phyloP scores from a whole-genome alignment of 2,797 vertebrate genomes.

The Lacerta bilineata region DNA sequence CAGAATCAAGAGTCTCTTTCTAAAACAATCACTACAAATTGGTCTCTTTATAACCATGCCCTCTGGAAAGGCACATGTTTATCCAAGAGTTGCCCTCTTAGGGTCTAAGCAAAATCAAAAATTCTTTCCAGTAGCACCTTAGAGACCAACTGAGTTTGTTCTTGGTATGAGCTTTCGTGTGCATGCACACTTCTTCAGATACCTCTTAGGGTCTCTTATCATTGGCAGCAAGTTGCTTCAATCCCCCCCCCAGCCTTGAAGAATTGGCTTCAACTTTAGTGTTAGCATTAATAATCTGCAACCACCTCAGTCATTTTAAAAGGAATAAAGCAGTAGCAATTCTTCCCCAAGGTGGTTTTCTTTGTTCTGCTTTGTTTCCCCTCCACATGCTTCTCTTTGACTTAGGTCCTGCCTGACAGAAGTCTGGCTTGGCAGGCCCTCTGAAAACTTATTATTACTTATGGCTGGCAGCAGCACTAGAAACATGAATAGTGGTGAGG shows the following conservation, averaged over 20 bases:
- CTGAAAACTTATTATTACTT: slow-evolving; percentile 16
- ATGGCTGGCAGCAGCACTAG: not conserved
- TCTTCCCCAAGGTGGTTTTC: not conserved
- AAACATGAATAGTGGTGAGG: not conserved
- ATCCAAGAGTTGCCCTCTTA: not conserved
- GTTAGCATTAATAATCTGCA: not conserved
- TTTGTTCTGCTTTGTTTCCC: not conserved
- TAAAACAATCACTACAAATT: slow-evolving; percentile 18
- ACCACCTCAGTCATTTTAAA: not conserved
- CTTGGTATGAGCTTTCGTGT: no score
- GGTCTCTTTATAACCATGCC: not conserved
- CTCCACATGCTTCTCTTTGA: not conserved
- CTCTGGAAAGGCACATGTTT: not conserved
- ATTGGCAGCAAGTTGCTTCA: not conserved
- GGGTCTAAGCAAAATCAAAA: no score
- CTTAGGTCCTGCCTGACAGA: not conserved
- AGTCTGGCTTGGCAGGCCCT: not conserved
- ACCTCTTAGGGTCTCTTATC: not conserved
- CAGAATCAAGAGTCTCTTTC: not conserved
- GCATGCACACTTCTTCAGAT: no score
- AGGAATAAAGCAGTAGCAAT: not conserved
- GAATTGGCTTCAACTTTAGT: not conserved
- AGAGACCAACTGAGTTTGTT: no score
- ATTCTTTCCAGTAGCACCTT: no score
- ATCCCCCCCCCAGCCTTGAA: not conserved